Evolutionary conservation across 2,113 vertebrate genomes (phyloP).

Genomic region (Pampusana beccarii): DNA sequence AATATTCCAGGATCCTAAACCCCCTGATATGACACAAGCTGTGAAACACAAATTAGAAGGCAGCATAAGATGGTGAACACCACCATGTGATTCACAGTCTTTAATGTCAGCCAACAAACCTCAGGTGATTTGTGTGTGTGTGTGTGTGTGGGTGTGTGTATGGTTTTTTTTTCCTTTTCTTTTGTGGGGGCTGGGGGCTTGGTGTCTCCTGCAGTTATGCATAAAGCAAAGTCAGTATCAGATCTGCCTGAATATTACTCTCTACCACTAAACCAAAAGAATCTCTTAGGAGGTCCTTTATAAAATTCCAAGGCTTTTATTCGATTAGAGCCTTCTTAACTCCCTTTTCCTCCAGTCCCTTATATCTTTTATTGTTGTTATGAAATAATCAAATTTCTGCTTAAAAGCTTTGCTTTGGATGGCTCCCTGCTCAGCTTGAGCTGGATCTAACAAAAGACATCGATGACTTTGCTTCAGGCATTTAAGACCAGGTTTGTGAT

Average conservation of each 20-base stretch:
- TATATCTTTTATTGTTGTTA: background rate
- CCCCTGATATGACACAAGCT: background rate
- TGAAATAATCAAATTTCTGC: background rate
- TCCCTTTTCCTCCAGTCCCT: rapidly evolving
- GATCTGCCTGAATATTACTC: background rate
- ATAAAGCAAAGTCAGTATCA: background rate
- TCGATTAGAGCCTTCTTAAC: background rate
- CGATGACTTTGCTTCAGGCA: background rate
- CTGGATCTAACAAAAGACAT: background rate
- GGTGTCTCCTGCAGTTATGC: background rate
- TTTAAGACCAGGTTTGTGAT: background rate
- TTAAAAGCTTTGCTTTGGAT: background rate
- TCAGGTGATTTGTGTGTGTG: background rate
- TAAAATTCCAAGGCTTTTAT: background rate
- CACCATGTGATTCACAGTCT: background rate
- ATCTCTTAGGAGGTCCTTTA: background rate
- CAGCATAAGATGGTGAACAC: background rate
- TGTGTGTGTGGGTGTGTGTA: too few relatives aligned
- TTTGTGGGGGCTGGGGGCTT: background rate
- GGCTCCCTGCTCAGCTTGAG: background rate
- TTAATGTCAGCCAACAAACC: background rate
- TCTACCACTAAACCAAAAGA: background rate
- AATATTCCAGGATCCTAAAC: background rate
- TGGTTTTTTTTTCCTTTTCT: background rate
- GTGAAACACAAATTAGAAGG: background rate